Evolutionary conservation across 2,888 invertebrate genomes (phyloP).

Genomic region (Teleiodes luculella): DNA sequence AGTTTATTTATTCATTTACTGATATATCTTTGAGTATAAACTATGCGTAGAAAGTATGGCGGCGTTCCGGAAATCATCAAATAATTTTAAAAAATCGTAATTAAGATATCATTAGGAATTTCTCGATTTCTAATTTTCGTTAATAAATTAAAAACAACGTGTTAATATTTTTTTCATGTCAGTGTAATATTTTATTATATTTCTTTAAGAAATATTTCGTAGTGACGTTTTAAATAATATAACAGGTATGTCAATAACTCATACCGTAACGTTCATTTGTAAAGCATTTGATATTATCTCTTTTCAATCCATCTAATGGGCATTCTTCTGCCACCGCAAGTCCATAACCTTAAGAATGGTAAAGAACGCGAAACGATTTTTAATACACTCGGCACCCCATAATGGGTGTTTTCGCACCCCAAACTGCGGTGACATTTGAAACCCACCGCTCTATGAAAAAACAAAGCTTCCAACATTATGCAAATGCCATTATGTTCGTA

Average conservation of each 20-base stretch:
- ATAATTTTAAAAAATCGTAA: not conserved
- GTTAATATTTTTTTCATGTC: not conserved
- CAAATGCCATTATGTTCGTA: conserved; percentile 76
- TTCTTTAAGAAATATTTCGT: not conserved
- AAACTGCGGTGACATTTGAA: conserved; percentile 75
- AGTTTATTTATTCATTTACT: conserved; percentile 7
- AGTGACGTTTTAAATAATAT: too few relatives aligned
- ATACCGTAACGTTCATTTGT: not conserved
- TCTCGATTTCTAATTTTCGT: not conserved
- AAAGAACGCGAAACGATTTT: conserved; percentile 72
- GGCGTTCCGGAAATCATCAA: conserved; percentile 4
- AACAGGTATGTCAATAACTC: too few relatives aligned
- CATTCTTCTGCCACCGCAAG: conserved; percentile 36
- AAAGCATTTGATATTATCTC: conserved; percentile 1
- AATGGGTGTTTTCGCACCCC: conserved; percentile 73
- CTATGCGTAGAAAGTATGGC: conserved; percentile 5
- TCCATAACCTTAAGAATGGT: conserved; percentile 73
- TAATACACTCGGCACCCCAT: conserved; percentile 72
- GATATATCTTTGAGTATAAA: not conserved
- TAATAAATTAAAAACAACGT: not conserved
- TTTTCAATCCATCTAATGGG: conserved; percentile 15
- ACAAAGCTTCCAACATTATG: conserved; percentile 75
- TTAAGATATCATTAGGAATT: not conserved
- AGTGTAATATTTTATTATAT: not conserved
- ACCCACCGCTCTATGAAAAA: conserved; percentile 73